Evolutionary conservation across 2,888 invertebrate genomes (phyloP).

Genomic region (Arenicola marina): DNA sequence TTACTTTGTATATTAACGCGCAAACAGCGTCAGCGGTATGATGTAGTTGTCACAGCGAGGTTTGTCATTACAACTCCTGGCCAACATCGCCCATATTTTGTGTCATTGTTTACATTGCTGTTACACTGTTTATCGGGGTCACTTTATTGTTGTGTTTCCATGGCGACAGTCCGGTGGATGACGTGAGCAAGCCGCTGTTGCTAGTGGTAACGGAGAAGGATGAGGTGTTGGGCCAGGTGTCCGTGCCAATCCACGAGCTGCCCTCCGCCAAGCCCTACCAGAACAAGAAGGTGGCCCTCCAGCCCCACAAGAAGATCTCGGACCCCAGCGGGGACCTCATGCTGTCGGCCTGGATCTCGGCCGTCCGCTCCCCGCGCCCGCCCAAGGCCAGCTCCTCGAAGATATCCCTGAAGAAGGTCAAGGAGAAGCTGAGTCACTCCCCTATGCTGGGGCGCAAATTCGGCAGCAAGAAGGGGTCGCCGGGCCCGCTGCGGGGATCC

Average conservation of each 20-base stretch:
- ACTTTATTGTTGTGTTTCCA: too few relatives aligned
- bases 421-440: constrained; percentile 17
- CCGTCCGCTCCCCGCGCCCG: not conserved
- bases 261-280: not conserved
- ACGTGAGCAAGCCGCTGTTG: constrained; percentile 43
- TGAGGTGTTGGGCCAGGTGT: constrained; percentile 50
- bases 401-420: constrained; percentile 23
- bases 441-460: constrained; percentile 19
- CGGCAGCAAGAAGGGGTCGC: not conserved
- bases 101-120: too few relatives aligned
- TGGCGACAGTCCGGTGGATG: constrained; percentile 44
- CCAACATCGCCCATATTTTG: too few relatives aligned
- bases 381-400: constrained; percentile 2
- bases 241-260: constrained; percentile 36
- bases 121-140: too few relatives aligned
- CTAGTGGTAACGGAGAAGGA: constrained; percentile 55
- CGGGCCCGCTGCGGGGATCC: not conserved
- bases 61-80: too few relatives aligned
- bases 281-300: constrained; percentile 33
- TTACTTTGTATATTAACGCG: too few relatives aligned
- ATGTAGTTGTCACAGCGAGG: too few relatives aligned
- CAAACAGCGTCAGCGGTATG: too few relatives aligned
- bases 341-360: constrained; percentile 54
- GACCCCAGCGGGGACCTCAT: constrained; percentile 52
- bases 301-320: constrained; percentile 55